phyloP scores from a whole-genome alignment of 2,113 vertebrate species.

The Sturnus vulgaris region DNA sequence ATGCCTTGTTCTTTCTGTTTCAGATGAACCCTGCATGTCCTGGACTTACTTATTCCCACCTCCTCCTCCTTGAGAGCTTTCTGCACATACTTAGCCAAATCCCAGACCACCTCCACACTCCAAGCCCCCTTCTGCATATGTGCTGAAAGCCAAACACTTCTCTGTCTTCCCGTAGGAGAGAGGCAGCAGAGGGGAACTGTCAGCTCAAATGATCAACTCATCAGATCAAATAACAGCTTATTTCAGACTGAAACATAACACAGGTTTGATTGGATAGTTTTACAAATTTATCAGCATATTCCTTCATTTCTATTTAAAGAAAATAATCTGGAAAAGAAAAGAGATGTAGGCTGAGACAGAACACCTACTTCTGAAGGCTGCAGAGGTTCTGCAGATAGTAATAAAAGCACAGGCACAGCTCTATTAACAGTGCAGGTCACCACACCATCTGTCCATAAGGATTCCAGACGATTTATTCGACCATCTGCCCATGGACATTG shows the following conservation, averaged over 20 bases:
- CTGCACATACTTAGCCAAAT: background rate
- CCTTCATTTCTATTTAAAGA: background rate
- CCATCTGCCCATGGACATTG: background rate
- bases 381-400: background rate
- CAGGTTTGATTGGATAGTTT: background rate
- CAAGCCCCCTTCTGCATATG: background rate
- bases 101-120: background rate
- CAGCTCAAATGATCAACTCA: background rate
- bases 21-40: background rate
- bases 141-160: background rate
- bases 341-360: background rate
- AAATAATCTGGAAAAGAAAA: background rate
- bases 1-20: background rate
- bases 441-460: slow-evolving; percentile 28
- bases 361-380: background rate
- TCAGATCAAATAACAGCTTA: background rate
- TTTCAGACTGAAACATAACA: background rate
- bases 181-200: background rate
- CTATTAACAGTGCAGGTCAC: background rate
- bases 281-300: background rate
- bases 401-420: background rate
- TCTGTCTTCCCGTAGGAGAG: accelerated
- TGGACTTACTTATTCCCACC: background rate
- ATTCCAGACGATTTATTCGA: background rate
- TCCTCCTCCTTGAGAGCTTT: background rate